Base-by-base conservation (phyloP, 2,888 invertebrate genomes). In the Ichneumon xanthorius region DNA sequence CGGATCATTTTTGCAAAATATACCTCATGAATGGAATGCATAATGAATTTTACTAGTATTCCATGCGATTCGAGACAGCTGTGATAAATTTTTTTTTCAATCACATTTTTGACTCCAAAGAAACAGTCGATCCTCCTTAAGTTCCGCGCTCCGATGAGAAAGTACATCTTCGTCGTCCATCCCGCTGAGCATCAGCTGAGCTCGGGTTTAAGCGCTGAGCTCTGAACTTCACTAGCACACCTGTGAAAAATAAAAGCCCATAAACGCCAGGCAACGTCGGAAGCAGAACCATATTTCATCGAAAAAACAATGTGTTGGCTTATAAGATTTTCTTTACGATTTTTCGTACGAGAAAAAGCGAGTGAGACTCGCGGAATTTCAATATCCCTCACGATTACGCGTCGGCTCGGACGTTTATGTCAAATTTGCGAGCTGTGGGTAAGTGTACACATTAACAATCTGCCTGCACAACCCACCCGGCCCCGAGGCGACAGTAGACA, bases 271-370 rank as follows among this genome's bases (percentile, higher is more conserved):
- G 22, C 58, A 58, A 22, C 26, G 26, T 58, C 26, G 58, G 45
- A 58, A 26, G 22, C 26, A 58, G 22, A 58, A 58, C 22, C 4
- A 22, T 22, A 22, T 26, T 63, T 30, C 63, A n/a, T n/a, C 30
- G 16, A 5, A 5, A 63, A 68, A 58, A 73, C 6, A 45, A 16
- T 19, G 30, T 26, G 26, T 70, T 30, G 7, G 22, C 71, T 71
- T 53, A 37, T 71, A 11, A 71, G 55, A 55, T 71, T 73, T 73
- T 58, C 26, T 22, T 58, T 11, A 11, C 19, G 26, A 40, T 73
- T 73, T 61, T 58, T 40, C 19, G 26, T 40, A 26, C 45, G 58
- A 7, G 9, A 4, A 26, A 61, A 22, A 3, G 22, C 22, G 40
- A 22, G 58, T 16, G 26, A 4, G 16, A 26, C 37, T 22, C 55